Evolutionary conservation across 2,888 invertebrate genomes (phyloP).

Genomic region (Cosmia pyralina): DNA sequence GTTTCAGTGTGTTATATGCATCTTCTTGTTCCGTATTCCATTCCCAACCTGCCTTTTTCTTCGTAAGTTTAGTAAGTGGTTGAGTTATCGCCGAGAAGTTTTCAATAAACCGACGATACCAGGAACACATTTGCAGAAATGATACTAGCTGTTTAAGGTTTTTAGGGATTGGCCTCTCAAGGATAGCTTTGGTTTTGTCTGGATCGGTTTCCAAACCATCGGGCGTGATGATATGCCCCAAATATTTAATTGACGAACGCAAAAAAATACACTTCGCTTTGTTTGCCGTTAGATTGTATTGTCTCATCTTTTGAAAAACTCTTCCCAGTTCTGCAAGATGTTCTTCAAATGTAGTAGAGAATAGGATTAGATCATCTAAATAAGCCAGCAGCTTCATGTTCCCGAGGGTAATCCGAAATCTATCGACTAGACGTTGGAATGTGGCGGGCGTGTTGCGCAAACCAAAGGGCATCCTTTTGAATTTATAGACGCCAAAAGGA

Average conservation of each 20-base stretch:
- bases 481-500: slow-evolving; percentile 17
- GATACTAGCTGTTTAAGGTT: slow-evolving; percentile 34
- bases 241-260: slow-evolving; percentile 40
- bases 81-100: slow-evolving; percentile 51
- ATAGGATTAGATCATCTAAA: slow-evolving; percentile 16
- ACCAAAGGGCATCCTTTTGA: slow-evolving; percentile 70
- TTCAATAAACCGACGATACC: slow-evolving; percentile 62
- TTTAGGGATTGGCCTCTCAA: slow-evolving; percentile 30
- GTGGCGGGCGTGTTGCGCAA: slow-evolving; percentile 69
- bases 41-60: slow-evolving; percentile 44
- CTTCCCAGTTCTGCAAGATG: slow-evolving; percentile 10
- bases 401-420: slow-evolving; percentile 18
- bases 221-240: slow-evolving; percentile 54
- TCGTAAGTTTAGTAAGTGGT: slow-evolving; percentile 50
- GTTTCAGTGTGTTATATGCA: no score
- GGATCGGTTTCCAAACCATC: slow-evolving; percentile 51
- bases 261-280: slow-evolving; percentile 36
- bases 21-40: slow-evolving; percentile 43
- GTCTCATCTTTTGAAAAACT: slow-evolving; percentile 10
- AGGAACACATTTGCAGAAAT: slow-evolving; percentile 53
- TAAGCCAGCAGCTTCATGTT: slow-evolving; percentile 24
- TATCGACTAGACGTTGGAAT: slow-evolving; percentile 60
- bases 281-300: slow-evolving; percentile 17
- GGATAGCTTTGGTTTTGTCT: slow-evolving; percentile 52
- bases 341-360: slow-evolving; percentile 1